Conservation (phyloP, 2,113 vertebrate genomes). For the Anarrhichthys ocellatus region DNA sequence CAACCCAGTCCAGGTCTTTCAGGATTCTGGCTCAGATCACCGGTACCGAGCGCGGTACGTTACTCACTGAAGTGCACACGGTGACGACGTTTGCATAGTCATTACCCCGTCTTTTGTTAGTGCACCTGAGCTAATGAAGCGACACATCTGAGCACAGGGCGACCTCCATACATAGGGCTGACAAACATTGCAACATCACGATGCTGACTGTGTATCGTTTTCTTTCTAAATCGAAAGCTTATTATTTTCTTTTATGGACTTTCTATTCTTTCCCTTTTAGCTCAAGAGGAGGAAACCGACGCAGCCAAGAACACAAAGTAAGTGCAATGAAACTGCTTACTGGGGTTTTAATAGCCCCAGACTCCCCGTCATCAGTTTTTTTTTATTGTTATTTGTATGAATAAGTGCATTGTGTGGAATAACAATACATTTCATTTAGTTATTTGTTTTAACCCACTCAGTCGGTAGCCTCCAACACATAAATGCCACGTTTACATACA, state of each 20-base stretch:
- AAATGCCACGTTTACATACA: constrained; percentile 17
- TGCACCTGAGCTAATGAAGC: not conserved
- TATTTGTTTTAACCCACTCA: not conserved
- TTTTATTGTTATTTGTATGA: constrained; percentile 3
- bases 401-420: constrained; percentile 1
- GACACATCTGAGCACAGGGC: not conserved
- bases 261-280: constrained; percentile 36
- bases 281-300: constrained; percentile 64
- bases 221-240: not conserved
- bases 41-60: constrained; percentile 89
- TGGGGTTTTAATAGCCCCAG: not conserved
- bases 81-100: not conserved
- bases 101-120: not conserved
- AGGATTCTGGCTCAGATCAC: constrained; percentile 97
- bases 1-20: constrained; percentile 97
- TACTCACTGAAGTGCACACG: constrained; percentile 71
- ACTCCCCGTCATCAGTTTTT: not conserved
- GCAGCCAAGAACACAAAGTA: constrained; percentile 74
- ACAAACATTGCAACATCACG: not conserved
- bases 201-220: not conserved
- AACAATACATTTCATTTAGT: not conserved
- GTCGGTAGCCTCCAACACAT: not conserved
- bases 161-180: not conserved
- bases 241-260: not conserved
- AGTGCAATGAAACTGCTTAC: constrained; percentile 46